phyloP scores from a whole-genome alignment of 2,797 vertebrate species.

The Choloepus didactylus region DNA sequence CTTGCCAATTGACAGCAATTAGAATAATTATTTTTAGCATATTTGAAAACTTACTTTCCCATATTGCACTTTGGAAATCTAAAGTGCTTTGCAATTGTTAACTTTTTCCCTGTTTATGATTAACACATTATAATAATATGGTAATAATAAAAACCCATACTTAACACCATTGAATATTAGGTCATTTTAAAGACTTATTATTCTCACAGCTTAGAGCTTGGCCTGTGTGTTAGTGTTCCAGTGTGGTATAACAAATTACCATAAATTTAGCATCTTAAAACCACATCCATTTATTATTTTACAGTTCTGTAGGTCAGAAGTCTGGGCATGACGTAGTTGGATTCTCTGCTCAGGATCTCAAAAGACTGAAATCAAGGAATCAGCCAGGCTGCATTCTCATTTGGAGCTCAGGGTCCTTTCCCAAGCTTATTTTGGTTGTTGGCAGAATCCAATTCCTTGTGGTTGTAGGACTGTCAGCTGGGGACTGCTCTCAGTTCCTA shows the following conservation, averaged over 20 bases:
- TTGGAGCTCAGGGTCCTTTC: background rate
- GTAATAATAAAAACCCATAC: background rate
- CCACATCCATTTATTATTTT: background rate
- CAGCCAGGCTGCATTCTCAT: background rate
- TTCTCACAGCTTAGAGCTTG: background rate
- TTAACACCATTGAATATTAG: background rate
- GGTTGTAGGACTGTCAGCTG: background rate
- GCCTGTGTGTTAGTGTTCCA: background rate
- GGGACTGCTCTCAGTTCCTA: background rate
- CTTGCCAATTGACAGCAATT: conserved; percentile 45
- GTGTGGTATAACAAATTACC: background rate
- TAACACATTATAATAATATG: background rate
- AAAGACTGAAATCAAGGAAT: background rate
- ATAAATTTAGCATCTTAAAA: background rate
- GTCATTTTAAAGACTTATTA: conserved; percentile 3
- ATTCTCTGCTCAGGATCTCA: background rate
- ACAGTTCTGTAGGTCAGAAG: background rate
- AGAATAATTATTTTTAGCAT: conserved; percentile 65
- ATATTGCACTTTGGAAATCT: conserved; percentile 36
- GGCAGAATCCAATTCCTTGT: background rate
- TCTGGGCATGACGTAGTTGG: rapidly evolving
- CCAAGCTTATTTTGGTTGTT: background rate
- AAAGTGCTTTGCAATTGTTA: conserved; percentile 32
- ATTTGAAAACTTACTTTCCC: conserved; percentile 66
- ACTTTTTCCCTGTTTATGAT: background rate